A percentile compares a stretch with the other conserved stretches of the same genome.
phyloP scores from a whole-genome alignment of 2,888 invertebrate genomes.

The Gastrophysa polygoni region DNA sequence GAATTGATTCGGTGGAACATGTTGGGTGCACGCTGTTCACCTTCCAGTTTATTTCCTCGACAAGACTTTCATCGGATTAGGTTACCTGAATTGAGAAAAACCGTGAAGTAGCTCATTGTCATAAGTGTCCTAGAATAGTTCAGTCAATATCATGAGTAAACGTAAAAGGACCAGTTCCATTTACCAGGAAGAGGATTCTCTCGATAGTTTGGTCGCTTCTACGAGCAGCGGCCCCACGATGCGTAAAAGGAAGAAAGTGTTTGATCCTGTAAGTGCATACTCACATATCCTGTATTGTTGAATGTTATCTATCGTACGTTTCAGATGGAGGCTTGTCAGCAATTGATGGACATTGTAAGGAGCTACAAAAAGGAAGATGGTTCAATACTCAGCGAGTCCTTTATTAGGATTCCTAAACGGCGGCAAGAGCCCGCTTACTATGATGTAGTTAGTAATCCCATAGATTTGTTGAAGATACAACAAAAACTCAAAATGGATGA shows the following conservation, averaged over 20 bases:
- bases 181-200: slow-evolving; percentile 74
- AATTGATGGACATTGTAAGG: slow-evolving; percentile 89
- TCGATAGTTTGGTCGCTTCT: slow-evolving; percentile 68
- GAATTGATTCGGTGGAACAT: slow-evolving; percentile 2
- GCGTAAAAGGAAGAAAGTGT: slow-evolving; percentile 70
- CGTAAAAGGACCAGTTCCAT: slow-evolving; percentile 82
- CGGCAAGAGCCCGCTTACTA: slow-evolving; percentile 91
- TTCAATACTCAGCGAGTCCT: slow-evolving; percentile 86
- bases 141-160: slow-evolving; percentile 68
- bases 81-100: neutral
- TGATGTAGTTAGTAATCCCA: slow-evolving; percentile 92
- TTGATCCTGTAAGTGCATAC: slow-evolving; percentile 72
- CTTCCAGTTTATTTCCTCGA: neutral
- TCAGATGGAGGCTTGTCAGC: slow-evolving; percentile 85
- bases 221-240: slow-evolving; percentile 60
- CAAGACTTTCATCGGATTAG: neutral
- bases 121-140: slow-evolving; percentile 6
- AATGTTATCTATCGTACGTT: slow-evolving; percentile 40
- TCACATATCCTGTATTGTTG: slow-evolving; percentile 12
- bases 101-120: neutral
- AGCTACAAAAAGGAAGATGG: slow-evolving; percentile 94
- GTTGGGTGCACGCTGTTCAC: neutral
- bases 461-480: slow-evolving; percentile 93
- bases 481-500: slow-evolving; percentile 97
- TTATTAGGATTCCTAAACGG: slow-evolving; percentile 92